Evolutionary conservation across 2,888 invertebrate species (phyloP).

Genomic region (Halictus ligatus): DNA sequence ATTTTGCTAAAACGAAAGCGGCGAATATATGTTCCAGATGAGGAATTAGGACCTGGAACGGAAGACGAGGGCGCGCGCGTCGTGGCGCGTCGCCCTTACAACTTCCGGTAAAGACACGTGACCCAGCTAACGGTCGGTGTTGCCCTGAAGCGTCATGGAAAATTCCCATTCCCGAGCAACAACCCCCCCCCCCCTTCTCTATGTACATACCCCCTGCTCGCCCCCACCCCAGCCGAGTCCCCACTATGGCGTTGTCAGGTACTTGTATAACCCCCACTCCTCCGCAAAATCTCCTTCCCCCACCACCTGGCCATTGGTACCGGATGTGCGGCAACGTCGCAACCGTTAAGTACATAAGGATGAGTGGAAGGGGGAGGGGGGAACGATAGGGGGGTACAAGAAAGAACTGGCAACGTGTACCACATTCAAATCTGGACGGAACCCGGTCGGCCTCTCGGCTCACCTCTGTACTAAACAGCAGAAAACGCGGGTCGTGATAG

Average conservation of each 20-base stretch:
- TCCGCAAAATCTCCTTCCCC: conserved; percentile 72
- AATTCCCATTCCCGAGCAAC: conserved; percentile 78
- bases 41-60: conserved; percentile 11
- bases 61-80: conserved; percentile 67
- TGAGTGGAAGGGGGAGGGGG: conserved; percentile 31
- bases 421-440: conserved; percentile 81
- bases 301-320: conserved; percentile 71
- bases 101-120: conserved; percentile 69
- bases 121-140: conserved; percentile 70
- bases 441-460: conserved; percentile 74
- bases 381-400: conserved; percentile 59
- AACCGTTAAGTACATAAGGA: conserved; percentile 81
- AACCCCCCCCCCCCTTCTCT: conserved; percentile 56
- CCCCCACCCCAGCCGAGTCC: conserved; percentile 46
- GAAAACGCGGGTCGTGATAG: conserved; percentile 66
- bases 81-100: conserved; percentile 63
- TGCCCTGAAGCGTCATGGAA: conserved; percentile 78
- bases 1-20: not conserved
- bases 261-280: conserved; percentile 76
- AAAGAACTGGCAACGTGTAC: conserved; percentile 83
- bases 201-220: conserved; percentile 64
- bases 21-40: not conserved
- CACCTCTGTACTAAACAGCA: conserved; percentile 69
- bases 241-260: conserved; percentile 58
- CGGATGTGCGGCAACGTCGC: conserved; percentile 84